phyloP scores from a whole-genome alignment of 1,140 invertebrate species.

The Pemphigus obesinymphae region DNA sequence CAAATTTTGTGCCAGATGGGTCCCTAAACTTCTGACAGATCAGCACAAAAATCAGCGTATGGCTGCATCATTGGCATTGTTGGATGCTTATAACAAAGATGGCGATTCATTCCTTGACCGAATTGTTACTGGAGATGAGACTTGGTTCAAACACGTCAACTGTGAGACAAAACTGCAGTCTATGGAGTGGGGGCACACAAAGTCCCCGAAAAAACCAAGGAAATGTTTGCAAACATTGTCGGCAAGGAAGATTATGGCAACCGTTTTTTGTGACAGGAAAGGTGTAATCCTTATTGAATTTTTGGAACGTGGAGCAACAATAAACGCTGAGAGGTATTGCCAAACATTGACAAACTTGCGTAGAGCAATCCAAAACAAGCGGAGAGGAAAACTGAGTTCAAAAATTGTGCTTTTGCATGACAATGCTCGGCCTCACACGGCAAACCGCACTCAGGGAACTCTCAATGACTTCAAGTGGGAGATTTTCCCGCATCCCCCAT shows the following conservation, averaged over 20 bases:
- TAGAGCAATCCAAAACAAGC: neutral
- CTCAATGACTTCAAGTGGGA: conserved; percentile 47
- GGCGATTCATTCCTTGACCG: neutral
- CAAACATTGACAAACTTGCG: neutral
- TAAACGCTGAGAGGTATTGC: conserved; percentile 42
- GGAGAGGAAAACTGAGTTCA: neutral
- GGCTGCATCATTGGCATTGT: neutral
- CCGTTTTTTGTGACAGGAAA: conserved; percentile 47
- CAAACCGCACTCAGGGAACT: conserved; percentile 35
- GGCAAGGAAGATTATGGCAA: neutral
- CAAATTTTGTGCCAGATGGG: neutral
- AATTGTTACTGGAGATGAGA: conserved; percentile 46
- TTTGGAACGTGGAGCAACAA: neutral
- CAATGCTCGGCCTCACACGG: conserved; percentile 47
- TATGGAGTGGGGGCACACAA: neutral
- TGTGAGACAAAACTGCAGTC: conserved; percentile 44
- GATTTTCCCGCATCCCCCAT: conserved; percentile 49
- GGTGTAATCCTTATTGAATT: conserved; percentile 47
- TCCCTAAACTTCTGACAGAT: neutral
- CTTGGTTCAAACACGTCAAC: conserved; percentile 44
- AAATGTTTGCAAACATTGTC: neutral
- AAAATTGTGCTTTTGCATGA: conserved; percentile 42
- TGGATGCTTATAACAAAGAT: neutral
- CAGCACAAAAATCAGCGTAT: neutral
- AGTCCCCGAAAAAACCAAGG: neutral